A percentile compares a stretch with the other conserved stretches of the same genome.
Conservation (phyloP, 1,140 invertebrate species). For the Hyposmocoma kahamanoa region DNA sequence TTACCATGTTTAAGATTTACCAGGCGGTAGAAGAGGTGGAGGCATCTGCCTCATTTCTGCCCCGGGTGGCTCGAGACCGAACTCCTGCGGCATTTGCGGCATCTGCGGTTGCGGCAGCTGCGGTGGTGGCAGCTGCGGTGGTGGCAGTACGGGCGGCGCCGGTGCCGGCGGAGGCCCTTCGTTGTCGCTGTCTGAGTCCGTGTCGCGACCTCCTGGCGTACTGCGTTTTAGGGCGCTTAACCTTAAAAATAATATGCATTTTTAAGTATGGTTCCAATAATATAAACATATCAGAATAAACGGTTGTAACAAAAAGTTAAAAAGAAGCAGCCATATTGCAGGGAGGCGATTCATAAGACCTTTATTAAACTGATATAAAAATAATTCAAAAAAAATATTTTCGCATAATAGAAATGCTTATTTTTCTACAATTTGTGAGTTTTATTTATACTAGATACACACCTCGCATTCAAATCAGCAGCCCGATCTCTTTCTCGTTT, state of each 20-base stretch:
- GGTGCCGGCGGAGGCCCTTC: slow-evolving; percentile 12
- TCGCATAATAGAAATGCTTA: no score
- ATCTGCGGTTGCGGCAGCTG: slow-evolving; percentile 15
- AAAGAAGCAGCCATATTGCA: no score
- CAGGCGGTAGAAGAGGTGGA: slow-evolving; percentile 51
- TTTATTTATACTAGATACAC: no score
- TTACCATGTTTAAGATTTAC: no score
- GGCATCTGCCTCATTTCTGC: slow-evolving; percentile 43
- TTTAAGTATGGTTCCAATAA: no score
- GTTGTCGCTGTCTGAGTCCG: slow-evolving; percentile 58
- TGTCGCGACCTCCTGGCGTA: slow-evolving; percentile 34
- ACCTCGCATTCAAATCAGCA: slow-evolving; percentile 76
- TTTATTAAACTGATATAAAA: no score
- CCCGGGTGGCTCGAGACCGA: slow-evolving; percentile 43
- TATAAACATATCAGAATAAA: no score
- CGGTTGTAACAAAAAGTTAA: no score
- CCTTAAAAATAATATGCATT: no score
- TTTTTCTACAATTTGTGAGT: no score
- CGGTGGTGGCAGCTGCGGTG: slow-evolving; percentile 25
- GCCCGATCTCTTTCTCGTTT: slow-evolving; percentile 80
- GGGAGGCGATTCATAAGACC: no score
- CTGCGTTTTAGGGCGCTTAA: slow-evolving; percentile 39
- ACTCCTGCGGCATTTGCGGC: slow-evolving; percentile 18
- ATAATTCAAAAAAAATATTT: no score
- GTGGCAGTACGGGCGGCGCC: slow-evolving; percentile 12